A percentile compares a stretch with the other conserved stretches of the same genome.
These are phyloP conservation scores for Napeogenes inachia DNA, from an alignment of 2,888 invertebrate species.

Conservation along the genomic window DNA sequence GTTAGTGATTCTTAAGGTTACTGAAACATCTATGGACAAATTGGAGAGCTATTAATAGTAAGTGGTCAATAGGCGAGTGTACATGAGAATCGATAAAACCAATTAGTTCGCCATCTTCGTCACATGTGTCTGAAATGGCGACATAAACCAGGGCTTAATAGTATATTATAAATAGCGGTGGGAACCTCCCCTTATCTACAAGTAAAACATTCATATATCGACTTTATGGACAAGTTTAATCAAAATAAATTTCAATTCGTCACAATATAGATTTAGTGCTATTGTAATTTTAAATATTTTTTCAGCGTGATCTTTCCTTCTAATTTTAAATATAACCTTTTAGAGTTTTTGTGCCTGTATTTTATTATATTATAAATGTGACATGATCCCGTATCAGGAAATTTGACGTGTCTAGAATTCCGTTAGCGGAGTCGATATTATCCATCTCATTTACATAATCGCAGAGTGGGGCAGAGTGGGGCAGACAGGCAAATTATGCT, in stretches of 20 bases:
- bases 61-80: background rate
- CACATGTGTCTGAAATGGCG: conserved; percentile 6
- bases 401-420: conserved; percentile 28
- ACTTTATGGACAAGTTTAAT: background rate
- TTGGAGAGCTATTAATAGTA: no score
- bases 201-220: conserved; percentile 1
- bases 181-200: background rate
- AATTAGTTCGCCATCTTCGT: conserved; percentile 7
- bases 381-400: conserved; percentile 10
- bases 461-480: conserved; percentile 29
- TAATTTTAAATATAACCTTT: no score
- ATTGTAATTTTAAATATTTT: no score
- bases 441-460: conserved; percentile 42
- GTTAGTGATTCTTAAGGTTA: no score
- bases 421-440: conserved; percentile 37
- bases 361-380: background rate
- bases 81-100: conserved; percentile 7
- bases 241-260: no score
- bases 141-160: conserved; percentile 6
- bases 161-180: background rate
- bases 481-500: conserved; percentile 34
- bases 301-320: no score
- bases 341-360: no score
- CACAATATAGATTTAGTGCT: no score
- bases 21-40: no score